These are phyloP conservation scores for Hydrophis major DNA, from an alignment of 2,797 vertebrate species.

Conservation along the genomic window DNA sequence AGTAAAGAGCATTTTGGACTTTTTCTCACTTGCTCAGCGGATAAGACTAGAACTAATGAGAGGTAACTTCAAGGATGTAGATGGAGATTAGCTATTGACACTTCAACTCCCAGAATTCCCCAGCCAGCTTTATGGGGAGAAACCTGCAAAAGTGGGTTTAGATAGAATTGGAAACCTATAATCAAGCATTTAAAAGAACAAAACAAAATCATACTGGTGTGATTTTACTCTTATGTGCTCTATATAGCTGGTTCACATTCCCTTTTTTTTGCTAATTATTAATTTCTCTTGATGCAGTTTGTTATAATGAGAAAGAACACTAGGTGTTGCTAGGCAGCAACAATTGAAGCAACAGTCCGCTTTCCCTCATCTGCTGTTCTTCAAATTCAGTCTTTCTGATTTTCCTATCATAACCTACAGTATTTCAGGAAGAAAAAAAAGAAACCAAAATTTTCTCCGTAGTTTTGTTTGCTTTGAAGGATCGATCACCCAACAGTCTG, in stretches of 20 bases:
- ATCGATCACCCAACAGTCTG: slow-evolving; percentile 1
- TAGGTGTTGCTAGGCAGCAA: slow-evolving; percentile 73
- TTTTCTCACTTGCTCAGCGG: not conserved
- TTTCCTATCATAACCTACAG: not conserved
- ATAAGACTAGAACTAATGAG: not conserved
- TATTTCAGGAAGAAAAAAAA: not conserved
- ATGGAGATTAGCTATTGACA: not conserved
- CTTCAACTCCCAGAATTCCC: not conserved
- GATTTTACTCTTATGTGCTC: not conserved
- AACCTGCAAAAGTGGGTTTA: not conserved
- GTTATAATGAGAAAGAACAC: slow-evolving; percentile 65
- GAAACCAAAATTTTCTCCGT: not conserved
- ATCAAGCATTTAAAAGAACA: not conserved
- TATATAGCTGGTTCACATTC: not conserved
- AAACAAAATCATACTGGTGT: not conserved
- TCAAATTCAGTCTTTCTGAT: not conserved
- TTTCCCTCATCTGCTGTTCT: not conserved
- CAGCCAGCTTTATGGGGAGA: not conserved
- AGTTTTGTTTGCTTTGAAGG: not conserved
- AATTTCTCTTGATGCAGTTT: not conserved
- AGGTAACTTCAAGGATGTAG: not conserved
- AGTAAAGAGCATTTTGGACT: not conserved
- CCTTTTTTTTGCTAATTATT: not conserved
- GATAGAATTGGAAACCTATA: not conserved
- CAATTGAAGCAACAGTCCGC: slow-evolving; percentile 35